Evolutionary conservation across 2,113 vertebrate genomes (phyloP).

Genomic region (Pristiophorus japonicus): DNA sequence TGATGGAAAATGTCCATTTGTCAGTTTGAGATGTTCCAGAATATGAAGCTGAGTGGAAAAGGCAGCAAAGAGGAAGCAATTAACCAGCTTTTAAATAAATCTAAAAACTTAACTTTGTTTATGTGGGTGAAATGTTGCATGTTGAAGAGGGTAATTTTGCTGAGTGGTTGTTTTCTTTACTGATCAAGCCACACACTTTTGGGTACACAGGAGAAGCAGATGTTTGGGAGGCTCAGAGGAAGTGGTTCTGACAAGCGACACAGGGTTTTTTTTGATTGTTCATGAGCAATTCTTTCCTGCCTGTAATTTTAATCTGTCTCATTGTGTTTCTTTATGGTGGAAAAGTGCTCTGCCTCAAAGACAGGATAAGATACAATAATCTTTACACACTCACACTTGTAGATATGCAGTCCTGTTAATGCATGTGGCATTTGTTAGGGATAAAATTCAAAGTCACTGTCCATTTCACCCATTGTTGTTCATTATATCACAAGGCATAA

Average conservation of each 20-base stretch:
- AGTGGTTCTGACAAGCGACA: constrained; percentile 66
- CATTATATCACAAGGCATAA: not conserved
- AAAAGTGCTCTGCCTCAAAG: constrained; percentile 27
- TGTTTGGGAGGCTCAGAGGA: constrained; percentile 62
- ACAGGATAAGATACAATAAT: not conserved
- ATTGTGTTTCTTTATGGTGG: constrained; percentile 25
- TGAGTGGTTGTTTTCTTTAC: constrained; percentile 53
- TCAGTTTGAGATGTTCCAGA: constrained; percentile 61
- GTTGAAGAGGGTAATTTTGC: constrained; percentile 46
- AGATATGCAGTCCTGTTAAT: not conserved
- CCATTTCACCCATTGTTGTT: not conserved
- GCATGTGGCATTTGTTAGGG: not conserved
- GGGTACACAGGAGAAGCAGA: constrained; percentile 60
- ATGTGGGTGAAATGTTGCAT: constrained; percentile 45
- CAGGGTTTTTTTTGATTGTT: constrained; percentile 62
- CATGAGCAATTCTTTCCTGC: constrained; percentile 64
- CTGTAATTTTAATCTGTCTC: constrained; percentile 56
- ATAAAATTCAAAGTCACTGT: not conserved
- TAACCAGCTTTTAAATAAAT: constrained; percentile 61
- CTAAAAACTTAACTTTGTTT: constrained; percentile 35
- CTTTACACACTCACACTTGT: not conserved
- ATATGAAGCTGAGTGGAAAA: constrained; percentile 54
- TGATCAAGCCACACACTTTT: constrained; percentile 53
- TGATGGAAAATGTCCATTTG: constrained; percentile 51
- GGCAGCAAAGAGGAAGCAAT: constrained; percentile 57